Percentiles rank a stretch among this genome's conserved stretches.
These are phyloP conservation scores for Peromyscus aztecus DNA, from an alignment of 2,797 vertebrate species.

Conservation along the genomic window DNA sequence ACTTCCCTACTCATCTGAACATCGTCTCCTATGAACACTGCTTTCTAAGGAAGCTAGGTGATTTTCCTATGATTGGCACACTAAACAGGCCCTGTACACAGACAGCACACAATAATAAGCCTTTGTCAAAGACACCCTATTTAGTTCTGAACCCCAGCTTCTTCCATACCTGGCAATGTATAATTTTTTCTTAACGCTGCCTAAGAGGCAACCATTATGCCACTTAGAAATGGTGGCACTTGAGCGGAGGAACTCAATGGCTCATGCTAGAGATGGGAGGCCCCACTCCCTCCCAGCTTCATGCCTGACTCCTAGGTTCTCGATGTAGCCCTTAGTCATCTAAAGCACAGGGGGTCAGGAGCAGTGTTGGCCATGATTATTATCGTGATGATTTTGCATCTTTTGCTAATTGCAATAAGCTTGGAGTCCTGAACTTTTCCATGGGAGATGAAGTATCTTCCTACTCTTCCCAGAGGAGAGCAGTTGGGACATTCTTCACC, in stretches of 20 bases:
- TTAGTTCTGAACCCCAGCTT: constrained; percentile 61
- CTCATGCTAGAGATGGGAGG: neutral
- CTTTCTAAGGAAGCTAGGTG: constrained; percentile 55
- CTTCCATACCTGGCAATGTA: constrained; percentile 69
- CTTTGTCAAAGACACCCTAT: constrained; percentile 13
- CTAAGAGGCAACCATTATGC: constrained; percentile 55
- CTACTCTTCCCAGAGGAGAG: neutral
- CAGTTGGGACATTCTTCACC: neutral
- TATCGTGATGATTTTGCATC: neutral
- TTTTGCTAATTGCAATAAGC: neutral
- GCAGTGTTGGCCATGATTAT: neutral
- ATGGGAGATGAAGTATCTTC: neutral
- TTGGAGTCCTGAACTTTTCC: neutral
- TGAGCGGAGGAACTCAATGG: neutral
- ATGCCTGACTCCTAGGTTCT: neutral
- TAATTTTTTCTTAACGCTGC: neutral
- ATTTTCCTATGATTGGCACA: constrained; percentile 76
- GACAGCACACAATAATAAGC: neutral
- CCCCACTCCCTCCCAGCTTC: neutral
- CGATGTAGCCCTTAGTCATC: neutral
- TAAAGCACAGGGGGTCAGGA: neutral
- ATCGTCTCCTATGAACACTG: constrained; percentile 38
- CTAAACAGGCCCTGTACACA: constrained; percentile 70
- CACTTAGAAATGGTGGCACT: neutral
- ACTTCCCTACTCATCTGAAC: constrained; percentile 68